Evolutionary conservation across 2,797 vertebrate species (phyloP).

Genomic region (Nothura maculosa): DNA sequence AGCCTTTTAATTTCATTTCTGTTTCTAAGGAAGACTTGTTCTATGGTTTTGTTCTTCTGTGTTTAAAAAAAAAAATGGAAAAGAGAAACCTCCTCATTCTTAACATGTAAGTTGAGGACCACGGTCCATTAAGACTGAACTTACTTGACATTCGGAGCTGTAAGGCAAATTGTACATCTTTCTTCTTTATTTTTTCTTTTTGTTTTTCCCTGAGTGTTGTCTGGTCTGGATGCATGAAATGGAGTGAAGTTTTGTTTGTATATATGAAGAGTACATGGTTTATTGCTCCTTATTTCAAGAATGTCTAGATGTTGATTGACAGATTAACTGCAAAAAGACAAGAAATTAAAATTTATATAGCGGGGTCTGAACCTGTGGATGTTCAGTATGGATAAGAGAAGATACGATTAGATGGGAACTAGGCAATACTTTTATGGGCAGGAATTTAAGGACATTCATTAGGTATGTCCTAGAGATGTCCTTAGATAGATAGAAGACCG

Average conservation of each 20-base stretch:
- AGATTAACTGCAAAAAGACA: slow-evolving; percentile 22
- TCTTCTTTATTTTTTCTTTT: too few relatives aligned
- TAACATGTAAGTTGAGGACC: background rate
- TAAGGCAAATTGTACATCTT: background rate
- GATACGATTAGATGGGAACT: background rate
- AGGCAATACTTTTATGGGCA: background rate
- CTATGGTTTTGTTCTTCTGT: background rate
- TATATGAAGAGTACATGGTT: slow-evolving; percentile 44
- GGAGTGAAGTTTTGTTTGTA: slow-evolving; percentile 21
- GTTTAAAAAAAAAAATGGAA: background rate
- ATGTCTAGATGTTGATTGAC: slow-evolving; percentile 35
- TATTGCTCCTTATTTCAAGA: slow-evolving; percentile 45
- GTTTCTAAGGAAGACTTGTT: background rate
- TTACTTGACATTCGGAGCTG: slow-evolving; percentile 14
- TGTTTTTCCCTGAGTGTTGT: background rate
- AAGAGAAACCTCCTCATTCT: slow-evolving; percentile 17
- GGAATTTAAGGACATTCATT: background rate
- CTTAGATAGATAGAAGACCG: background rate
- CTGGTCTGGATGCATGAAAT: background rate
- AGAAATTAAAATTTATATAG: slow-evolving; percentile 25
- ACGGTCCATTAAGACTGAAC: background rate
- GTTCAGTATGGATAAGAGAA: background rate
- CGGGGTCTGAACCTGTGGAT: background rate
- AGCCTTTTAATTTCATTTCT: background rate
- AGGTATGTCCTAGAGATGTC: background rate